Conservation (phyloP, 1,140 invertebrate species). For the Diachasma alloeum region DNA sequence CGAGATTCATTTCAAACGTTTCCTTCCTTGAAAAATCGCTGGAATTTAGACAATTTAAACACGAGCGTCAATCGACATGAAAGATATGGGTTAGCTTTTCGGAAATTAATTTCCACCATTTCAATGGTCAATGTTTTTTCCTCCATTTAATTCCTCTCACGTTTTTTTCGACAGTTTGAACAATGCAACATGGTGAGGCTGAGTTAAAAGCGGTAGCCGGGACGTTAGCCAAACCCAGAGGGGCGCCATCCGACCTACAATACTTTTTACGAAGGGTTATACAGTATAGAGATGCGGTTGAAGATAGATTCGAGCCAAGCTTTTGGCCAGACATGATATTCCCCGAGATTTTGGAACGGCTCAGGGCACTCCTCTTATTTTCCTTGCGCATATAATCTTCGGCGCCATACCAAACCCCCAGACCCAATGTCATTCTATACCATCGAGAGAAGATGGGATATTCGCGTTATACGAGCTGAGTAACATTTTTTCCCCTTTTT, state of each 20-base stretch:
- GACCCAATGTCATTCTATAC: not conserved
- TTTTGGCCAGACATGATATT: not conserved
- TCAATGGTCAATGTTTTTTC: not conserved
- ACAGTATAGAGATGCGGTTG: not conserved
- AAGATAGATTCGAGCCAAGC: constrained; percentile 5
- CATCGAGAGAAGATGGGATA: not conserved
- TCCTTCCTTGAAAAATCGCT: not conserved
- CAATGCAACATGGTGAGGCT: not conserved
- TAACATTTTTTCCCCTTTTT: not conserved
- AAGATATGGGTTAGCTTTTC: not conserved
- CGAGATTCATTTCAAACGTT: not conserved
- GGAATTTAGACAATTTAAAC: not conserved
- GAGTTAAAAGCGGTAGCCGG: not conserved
- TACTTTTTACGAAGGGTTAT: not conserved
- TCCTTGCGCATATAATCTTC: constrained; percentile 7
- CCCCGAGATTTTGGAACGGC: not conserved
- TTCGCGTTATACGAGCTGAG: not conserved
- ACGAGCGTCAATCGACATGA: not conserved
- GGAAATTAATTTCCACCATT: not conserved
- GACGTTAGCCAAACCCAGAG: not conserved
- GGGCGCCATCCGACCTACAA: not conserved
- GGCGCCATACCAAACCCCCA: not conserved
- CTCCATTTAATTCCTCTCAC: not conserved
- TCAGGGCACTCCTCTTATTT: not conserved
- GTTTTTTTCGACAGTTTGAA: not conserved